These are phyloP conservation scores for Drosophila pseudoobscura DNA, from an alignment of 1,140 invertebrate genomes.

Conservation along the genomic window DNA sequence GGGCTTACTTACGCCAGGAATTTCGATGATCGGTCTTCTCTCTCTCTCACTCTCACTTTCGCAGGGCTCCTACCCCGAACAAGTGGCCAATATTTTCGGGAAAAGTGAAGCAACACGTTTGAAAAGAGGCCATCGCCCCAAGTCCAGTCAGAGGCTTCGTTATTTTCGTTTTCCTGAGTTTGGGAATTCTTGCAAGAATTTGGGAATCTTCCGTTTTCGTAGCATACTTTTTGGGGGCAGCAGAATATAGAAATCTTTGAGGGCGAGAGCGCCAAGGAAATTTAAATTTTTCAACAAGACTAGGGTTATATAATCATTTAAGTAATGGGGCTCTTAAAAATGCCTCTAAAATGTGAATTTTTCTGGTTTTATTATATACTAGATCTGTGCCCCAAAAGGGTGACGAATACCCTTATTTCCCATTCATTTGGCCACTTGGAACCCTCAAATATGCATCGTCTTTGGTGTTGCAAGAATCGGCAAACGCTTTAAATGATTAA, in stretches of 20 bases:
- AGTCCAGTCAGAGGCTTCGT: not conserved
- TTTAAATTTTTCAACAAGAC: no score
- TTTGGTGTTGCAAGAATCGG: not conserved
- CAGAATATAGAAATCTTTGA: not conserved
- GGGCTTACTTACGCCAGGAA: constrained; percentile 45
- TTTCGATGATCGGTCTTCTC: constrained; percentile 3
- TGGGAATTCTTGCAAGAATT: not conserved
- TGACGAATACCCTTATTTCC: no score
- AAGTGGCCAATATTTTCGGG: no score
- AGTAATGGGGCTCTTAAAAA: no score
- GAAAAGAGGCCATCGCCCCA: not conserved
- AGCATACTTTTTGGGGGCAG: constrained; percentile 67
- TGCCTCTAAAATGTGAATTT: no score
- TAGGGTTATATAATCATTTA: no score
- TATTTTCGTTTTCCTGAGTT: no score
- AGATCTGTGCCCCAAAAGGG: no score
- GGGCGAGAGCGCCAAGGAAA: not conserved
- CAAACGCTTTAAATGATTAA: constrained; percentile 28
- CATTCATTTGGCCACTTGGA: no score
- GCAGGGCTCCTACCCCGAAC: not conserved
- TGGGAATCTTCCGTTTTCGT: not conserved
- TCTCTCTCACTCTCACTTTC: not conserved
- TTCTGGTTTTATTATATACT: no score
- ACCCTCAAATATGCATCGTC: no score
- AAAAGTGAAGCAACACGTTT: no score